phyloP scores from a whole-genome alignment of 2,797 vertebrate genomes.

The Orientallactaga sibirica region DNA sequence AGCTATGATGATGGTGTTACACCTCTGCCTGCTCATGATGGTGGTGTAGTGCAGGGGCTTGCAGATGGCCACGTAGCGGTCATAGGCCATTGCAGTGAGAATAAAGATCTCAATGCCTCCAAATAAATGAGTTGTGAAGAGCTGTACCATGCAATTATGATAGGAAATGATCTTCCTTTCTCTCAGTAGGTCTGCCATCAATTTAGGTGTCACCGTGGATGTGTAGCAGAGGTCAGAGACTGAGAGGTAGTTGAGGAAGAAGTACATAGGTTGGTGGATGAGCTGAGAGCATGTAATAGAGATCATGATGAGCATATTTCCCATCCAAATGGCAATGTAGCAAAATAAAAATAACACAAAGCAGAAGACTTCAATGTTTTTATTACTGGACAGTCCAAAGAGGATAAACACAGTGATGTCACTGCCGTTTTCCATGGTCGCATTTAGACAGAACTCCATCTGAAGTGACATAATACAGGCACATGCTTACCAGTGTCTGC shows the following conservation, averaged over 20 bases:
- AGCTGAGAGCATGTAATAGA: conserved; percentile 60
- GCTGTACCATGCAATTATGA: conserved; percentile 70
- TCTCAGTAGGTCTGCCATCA: conserved; percentile 70
- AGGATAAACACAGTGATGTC: conserved; percentile 62
- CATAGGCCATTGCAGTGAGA: conserved; percentile 79
- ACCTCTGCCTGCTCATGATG: conserved; percentile 41
- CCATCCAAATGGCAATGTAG: conserved; percentile 67
- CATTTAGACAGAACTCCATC: neutral
- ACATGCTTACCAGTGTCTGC: neutral
- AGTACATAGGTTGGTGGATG: conserved; percentile 77
- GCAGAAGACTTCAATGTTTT: conserved; percentile 22
- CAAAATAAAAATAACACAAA: conserved; percentile 60
- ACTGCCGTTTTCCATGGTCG: conserved; percentile 34
- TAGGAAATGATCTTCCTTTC: conserved; percentile 69
- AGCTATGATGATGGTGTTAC: neutral
- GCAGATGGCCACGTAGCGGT: conserved; percentile 76
- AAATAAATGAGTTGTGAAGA: conserved; percentile 77
- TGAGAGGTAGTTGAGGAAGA: conserved; percentile 78
- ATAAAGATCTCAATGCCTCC: conserved; percentile 76
- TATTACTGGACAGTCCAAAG: conserved; percentile 58
- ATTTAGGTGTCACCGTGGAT: conserved; percentile 77
- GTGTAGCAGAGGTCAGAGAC: conserved; percentile 76
- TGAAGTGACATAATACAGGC: conserved; percentile 7
- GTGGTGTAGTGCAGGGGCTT: neutral
- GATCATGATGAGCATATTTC: conserved; percentile 77